Percentiles rank a stretch among this genome's conserved stretches.
Conservation (phyloP, 2,113 vertebrate species). For the Halichoerus grypus region DNA sequence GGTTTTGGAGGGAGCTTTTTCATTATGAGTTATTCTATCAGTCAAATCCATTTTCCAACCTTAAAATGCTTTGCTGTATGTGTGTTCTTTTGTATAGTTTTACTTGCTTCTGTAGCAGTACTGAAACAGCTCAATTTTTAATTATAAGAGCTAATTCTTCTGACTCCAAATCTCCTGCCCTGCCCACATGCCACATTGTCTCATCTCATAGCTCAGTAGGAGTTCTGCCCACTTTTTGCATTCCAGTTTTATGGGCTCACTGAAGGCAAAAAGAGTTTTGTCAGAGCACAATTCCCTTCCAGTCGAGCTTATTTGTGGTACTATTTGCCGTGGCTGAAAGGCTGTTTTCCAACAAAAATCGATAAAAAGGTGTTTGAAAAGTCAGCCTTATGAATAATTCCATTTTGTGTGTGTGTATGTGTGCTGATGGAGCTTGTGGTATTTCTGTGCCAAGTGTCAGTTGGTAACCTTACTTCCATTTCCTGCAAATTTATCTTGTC, state of each 20-base stretch:
- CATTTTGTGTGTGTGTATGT: neutral
- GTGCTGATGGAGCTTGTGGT: neutral
- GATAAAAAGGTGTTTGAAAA: constrained; percentile 65
- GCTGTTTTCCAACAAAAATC: constrained; percentile 36
- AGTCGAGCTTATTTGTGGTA: neutral
- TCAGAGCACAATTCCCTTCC: neutral
- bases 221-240: neutral
- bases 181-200: neutral
- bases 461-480: constrained; percentile 60
- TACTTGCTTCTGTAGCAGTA: neutral
- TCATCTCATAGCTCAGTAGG: constrained; percentile 2
- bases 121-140: neutral
- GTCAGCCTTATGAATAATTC: constrained; percentile 72
- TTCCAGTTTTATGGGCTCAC: neutral
- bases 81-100: neutral
- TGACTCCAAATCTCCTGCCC: neutral
- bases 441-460: constrained; percentile 62
- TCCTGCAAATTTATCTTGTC: constrained; percentile 66
- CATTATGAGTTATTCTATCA: neutral
- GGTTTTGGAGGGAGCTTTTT: neutral
- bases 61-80: neutral
- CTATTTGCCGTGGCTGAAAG: constrained; percentile 13
- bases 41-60: neutral
- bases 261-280: neutral
- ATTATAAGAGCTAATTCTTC: constrained; percentile 8